Evolutionary conservation across 2,797 vertebrate species (phyloP), one percentile per base, ranked within the genome.

Genomic region (Sciurus carolinensis): DNA sequence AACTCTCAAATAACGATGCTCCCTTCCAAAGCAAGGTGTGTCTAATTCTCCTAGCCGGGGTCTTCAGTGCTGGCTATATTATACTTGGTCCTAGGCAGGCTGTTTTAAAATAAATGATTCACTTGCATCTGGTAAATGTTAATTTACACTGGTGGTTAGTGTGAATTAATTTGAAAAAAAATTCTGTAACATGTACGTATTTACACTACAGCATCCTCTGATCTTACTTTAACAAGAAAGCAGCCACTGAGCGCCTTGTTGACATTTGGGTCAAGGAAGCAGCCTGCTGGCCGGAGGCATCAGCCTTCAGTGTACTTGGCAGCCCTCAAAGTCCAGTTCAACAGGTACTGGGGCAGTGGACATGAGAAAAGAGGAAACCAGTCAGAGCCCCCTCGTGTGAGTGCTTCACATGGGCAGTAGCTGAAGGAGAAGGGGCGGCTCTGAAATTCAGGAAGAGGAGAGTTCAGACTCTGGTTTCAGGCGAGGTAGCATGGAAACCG

Each of bases 401-500:
- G 28, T 14, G 20, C 9, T 15, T 22, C 1, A 2, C 3, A 0
- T 14, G n/a, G 62, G 28, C 36, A n/a, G 15, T 4, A 4, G 10
- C n/a, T 64, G 30, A 36, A 54, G 52, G 18, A 77, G 30, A 73
- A 44, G 24, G 26, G 22, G 28, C 2, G 10, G 20, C 30, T n/a
- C 24, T 81, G 39, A 9, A 47, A 54, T 33, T 18, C 50, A 87
- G 57, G 9, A 10, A 24, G 28, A 15, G 30, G 20, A 36, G 18
- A 10, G 71, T 36, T 6, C 22, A 13, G 59, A 8, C 3, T 7
- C 9, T 3, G 52, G 14, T 28, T 4, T 30, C 9, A 2, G 7
- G 1, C 12, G 47, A 80, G 24, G 11, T 3, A 30, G 5, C 0
- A 0, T 5, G n/a, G 50, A 75, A 18, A 36, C 47, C 0, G 0